These are phyloP conservation scores for Edolisoma coerulescens DNA, from an alignment of 2,113 vertebrate species.

Conservation along the genomic window DNA sequence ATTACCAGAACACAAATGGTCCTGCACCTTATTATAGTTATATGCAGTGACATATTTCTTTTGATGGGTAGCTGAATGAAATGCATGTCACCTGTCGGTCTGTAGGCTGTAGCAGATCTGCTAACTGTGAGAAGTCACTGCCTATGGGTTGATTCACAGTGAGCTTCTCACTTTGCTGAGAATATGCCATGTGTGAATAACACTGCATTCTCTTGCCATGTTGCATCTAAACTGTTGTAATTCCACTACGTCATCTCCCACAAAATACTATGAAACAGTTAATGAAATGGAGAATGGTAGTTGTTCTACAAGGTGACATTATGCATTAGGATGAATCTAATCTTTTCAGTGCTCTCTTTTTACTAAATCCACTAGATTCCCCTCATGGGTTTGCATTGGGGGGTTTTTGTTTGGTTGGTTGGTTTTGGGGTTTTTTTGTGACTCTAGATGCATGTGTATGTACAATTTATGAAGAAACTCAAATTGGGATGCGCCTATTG, in stretches of 20 bases:
- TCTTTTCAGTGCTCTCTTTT: neutral
- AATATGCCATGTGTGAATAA: conserved; percentile 38
- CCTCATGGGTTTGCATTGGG: neutral
- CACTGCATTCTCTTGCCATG: neutral
- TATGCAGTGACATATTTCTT: neutral
- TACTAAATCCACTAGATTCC: neutral
- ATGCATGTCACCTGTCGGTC: neutral
- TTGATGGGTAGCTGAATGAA: neutral
- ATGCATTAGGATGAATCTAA: neutral
- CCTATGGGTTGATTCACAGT: conserved; percentile 8
- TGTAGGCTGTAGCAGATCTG: neutral
- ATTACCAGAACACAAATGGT: neutral
- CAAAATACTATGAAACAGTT: conserved; percentile 5
- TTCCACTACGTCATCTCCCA: neutral
- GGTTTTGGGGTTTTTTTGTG: neutral
- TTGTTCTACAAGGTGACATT: neutral
- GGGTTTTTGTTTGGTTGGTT: neutral
- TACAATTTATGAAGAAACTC: neutral
- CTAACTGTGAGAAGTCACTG: neutral
- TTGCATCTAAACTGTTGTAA: neutral
- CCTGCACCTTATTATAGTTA: neutral
- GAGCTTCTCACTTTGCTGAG: conserved; percentile 31
- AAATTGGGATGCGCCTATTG: neutral
- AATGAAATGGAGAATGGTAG: neutral
- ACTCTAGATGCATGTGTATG: neutral